Evolutionary conservation across 2,797 vertebrate species (phyloP), one percentile per base, ranked within the genome.

Genomic region (Epinephelus malabaricus): DNA sequence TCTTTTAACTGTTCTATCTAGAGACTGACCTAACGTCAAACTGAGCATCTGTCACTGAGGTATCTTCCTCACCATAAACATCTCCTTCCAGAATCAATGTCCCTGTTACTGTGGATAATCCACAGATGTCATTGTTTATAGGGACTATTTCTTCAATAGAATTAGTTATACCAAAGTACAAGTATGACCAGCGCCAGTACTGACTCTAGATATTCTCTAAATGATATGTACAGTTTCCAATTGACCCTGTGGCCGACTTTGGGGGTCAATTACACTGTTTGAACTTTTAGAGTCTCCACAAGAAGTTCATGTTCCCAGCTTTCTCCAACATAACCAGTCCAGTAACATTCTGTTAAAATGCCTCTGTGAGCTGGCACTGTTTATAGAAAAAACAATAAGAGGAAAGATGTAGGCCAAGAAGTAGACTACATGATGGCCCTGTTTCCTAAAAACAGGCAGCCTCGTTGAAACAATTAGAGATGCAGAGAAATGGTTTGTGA

Each of bases 361-460:
- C 40, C 58, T 76, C 23, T 61, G 58, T 66, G 49, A 78, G 79
- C 62, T 54, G 74, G 62, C 47, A 62, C 51, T 73, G 86, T 88
- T 92, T 85, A 84, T 23, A 86, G 69, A 64, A 60, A 43, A 85
- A 82, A 88, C 83, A 91, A 77, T 81, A 66, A 51, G 23, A 54
- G 63, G 61, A 82, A 21, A 65, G 50, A 84, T 82, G 72, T 81
- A 76, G 81, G 81, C 75, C 78, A 88, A 66, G 43, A 74, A 73
- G 53, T 43, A 64, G n/a, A 72, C 50, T 68, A 38, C 54, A 69
- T 13, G 23, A 50, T 66, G 50, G 27, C 68, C 55, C 56, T 6
- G 58, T 71, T 86, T 81, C 67, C 67, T 68, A 14, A 77, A 84
- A 75, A 49, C 43, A 59, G 64, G 8, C 73, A 55, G 15, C 1